Evolutionary conservation across 2,797 vertebrate genomes (phyloP), one percentile per base, ranked within the genome.

Genomic region (Mus minutoides): DNA sequence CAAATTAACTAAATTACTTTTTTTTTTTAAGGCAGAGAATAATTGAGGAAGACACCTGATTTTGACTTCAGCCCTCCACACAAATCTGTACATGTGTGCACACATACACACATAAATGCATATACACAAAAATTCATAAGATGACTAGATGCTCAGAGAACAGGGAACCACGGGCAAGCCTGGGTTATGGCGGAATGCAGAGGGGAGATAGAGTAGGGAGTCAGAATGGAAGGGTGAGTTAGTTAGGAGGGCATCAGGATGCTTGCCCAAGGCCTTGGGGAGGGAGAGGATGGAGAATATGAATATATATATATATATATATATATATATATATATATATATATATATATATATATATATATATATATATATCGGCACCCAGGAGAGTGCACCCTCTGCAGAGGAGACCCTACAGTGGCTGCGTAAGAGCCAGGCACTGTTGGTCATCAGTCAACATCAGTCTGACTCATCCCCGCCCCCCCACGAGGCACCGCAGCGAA

Each of bases 371-470:
- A 46, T 75, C 22, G 73, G 85, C 40, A 64, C 22, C 49, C 52
- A 40, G 26, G 60, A 90, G 82, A 43, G 34, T 24, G 43, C 0
- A 24, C 31, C 69, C 91, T 88, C 46, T 85, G 34, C 94, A 94
- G 76, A 31, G 34, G 26, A 73, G 88, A 49, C 76, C 75, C 56
- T 46, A 37, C 9, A 21, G 13, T 26, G 31, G 21, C 31, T 62
- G 40, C 62, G 43, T 46, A 46, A 64, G 43, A 90, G 22, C 29
- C 10, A 11, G 58, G 31, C 22, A 64, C 58, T 4, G 3, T 6
- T 14, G 56, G 77, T 94, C 2, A 19, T 54, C 90, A 91, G 96
- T 96, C 31, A 34, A 92, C 78, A 75, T 22, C 73, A 21, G 67
- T 2, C 17, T 17, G 88, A 91, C 29, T 52, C 77, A 87, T 96